These are phyloP conservation scores for Papilio glaucus DNA, from an alignment of 1,140 invertebrate genomes.

Conservation along the genomic window DNA sequence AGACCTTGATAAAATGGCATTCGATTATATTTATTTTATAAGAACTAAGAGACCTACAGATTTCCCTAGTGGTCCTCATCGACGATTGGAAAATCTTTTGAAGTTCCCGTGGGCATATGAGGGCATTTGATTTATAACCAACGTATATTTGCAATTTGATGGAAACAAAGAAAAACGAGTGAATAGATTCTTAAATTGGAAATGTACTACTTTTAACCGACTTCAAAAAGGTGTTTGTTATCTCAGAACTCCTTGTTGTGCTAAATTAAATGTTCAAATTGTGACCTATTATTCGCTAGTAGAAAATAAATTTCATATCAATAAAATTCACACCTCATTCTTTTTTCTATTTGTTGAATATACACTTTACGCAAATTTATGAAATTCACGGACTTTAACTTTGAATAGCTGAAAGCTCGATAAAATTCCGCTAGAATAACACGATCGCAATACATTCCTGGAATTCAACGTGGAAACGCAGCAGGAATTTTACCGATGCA, in stretches of 20 bases:
- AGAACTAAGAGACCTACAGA: neutral
- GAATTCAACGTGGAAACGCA: slow-evolving; percentile 10
- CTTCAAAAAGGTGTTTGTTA: no score
- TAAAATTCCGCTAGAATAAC: slow-evolving; percentile 6
- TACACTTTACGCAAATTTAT: neutral
- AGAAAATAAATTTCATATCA: no score
- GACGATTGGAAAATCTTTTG: slow-evolving; percentile 3
- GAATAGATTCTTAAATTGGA: no score
- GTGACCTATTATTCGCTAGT: no score
- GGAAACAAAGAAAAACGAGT: no score
- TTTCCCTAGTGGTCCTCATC: neutral
- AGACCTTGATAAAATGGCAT: neutral
- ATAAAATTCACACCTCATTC: no score
- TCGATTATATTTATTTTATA: slow-evolving; percentile 6
- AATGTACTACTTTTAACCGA: no score
- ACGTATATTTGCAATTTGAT: neutral
- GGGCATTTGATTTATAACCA: neutral
- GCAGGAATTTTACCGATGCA: slow-evolving; percentile 1
- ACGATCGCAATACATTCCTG: neutral
- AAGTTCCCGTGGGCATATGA: neutral
- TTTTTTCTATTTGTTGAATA: no score
- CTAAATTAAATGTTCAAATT: no score
- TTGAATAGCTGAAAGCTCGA: neutral
- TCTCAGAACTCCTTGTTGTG: no score
- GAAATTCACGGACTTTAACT: neutral